Percentiles rank a stretch among this genome's conserved stretches.
These are phyloP conservation scores for Albula glossodonta DNA, from an alignment of 2,113 vertebrate genomes.

Conservation along the genomic window DNA sequence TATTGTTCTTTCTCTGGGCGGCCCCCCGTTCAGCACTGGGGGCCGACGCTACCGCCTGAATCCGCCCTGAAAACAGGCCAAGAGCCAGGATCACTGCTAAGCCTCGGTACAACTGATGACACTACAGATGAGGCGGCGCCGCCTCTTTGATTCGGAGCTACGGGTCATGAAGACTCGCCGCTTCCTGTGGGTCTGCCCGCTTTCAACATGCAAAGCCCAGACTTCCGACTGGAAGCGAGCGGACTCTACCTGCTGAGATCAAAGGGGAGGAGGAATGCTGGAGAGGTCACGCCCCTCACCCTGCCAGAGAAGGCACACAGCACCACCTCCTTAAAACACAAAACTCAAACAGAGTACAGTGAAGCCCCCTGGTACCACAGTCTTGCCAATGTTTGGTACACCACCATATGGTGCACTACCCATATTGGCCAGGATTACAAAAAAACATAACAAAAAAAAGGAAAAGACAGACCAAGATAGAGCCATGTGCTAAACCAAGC, in stretches of 20 bases:
- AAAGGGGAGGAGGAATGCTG: no score
- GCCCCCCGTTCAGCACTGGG: neutral
- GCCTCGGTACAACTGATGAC: neutral
- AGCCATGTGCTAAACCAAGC: neutral
- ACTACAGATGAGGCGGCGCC: neutral
- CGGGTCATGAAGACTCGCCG: neutral
- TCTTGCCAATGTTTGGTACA: neutral
- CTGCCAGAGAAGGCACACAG: neutral
- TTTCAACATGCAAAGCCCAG: neutral
- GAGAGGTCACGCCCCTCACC: neutral
- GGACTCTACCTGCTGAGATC: neutral
- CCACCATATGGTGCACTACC: neutral
- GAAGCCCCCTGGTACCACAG: neutral
- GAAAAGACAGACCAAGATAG: neutral
- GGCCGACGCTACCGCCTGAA: neutral
- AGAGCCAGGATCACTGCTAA: neutral
- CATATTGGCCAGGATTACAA: neutral
- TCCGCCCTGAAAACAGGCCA: neutral
- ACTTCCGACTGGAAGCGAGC: neutral
- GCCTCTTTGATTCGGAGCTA: neutral
- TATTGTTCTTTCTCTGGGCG: neutral
- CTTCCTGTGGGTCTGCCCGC: neutral
- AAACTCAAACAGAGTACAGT: neutral
- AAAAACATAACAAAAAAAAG: neutral
- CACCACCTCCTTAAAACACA: neutral